Conservation (phyloP, 2,797 vertebrate genomes). For the Microtus obscurus region DNA sequence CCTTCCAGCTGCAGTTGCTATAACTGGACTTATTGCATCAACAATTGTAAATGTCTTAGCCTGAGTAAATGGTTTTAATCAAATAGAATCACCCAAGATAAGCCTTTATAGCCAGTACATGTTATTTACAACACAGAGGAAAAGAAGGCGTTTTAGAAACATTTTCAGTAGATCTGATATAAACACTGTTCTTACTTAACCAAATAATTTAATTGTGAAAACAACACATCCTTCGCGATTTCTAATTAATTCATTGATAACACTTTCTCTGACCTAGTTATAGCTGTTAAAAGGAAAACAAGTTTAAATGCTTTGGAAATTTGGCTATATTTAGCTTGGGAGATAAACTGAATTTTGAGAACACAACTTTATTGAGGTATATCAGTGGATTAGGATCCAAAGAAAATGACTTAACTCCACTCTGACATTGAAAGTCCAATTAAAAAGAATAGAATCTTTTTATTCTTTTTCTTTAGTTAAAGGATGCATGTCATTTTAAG, state of each 20-base stretch:
- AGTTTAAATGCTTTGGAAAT: not conserved
- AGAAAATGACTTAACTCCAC: not conserved
- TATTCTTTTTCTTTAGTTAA: not conserved
- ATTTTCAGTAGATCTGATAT: not conserved
- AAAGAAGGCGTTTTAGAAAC: slow-evolving; percentile 24
- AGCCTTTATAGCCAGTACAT: not conserved
- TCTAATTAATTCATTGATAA: slow-evolving; percentile 43
- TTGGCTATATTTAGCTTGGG: not conserved
- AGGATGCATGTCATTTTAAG: not conserved
- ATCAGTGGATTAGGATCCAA: not conserved
- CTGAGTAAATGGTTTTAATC: slow-evolving; percentile 1
- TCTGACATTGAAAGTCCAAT: not conserved
- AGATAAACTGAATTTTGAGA: slow-evolving; percentile 15
- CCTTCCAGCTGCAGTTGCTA: not conserved
- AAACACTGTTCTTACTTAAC: slow-evolving; percentile 30
- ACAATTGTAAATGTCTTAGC: not conserved
- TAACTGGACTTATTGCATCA: not conserved
- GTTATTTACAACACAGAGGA: slow-evolving; percentile 1
- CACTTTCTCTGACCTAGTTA: slow-evolving; percentile 3
- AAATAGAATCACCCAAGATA: slow-evolving; percentile 8
- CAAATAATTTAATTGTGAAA: slow-evolving; percentile 28
- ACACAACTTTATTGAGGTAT: slow-evolving; percentile 14
- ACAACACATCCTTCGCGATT: not conserved
- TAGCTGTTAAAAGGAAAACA: slow-evolving; percentile 20
- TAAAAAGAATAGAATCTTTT: not conserved